phyloP scores from a whole-genome alignment of 2,888 invertebrate genomes.

The Pristionchus maxplancki region DNA sequence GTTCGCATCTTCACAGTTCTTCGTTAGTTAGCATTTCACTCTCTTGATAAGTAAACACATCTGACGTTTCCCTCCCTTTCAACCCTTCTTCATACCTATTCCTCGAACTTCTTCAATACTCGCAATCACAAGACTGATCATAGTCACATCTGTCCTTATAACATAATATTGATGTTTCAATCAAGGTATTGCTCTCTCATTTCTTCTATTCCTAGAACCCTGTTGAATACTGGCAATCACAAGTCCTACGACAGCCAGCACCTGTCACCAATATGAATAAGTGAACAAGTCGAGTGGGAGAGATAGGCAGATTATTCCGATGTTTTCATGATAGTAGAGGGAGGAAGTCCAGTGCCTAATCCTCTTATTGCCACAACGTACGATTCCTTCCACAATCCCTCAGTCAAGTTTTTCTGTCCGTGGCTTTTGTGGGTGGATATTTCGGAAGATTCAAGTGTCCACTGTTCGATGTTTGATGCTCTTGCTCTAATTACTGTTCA shows the following conservation, averaged over 20 bases:
- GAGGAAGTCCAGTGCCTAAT: too few species aligned
- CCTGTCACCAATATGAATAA: neutral
- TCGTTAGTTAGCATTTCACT: neutral
- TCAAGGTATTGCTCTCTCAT: neutral
- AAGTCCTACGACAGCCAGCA: neutral
- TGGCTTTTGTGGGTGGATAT: too few species aligned
- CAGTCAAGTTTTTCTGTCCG: too few species aligned
- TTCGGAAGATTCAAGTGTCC: too few species aligned
- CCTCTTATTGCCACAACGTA: too few species aligned
- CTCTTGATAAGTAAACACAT: constrained; percentile 17
- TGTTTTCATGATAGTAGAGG: too few species aligned
- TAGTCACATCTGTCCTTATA: neutral
- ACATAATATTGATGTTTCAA: neutral
- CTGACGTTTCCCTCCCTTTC: neutral
- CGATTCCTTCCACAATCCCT: too few species aligned
- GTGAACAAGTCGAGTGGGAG: too few species aligned
- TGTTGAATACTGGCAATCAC: neutral
- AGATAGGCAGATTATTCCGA: neutral
- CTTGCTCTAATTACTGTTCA: neutral
- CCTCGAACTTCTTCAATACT: constrained; percentile 4
- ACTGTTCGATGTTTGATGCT: neutral
- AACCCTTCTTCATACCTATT: neutral
- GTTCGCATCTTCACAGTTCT: neutral
- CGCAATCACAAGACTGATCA: neutral
- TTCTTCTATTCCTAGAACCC: neutral